phyloP scores from a whole-genome alignment of 2,113 vertebrate genomes.

The Macroglossus sobrinus region DNA sequence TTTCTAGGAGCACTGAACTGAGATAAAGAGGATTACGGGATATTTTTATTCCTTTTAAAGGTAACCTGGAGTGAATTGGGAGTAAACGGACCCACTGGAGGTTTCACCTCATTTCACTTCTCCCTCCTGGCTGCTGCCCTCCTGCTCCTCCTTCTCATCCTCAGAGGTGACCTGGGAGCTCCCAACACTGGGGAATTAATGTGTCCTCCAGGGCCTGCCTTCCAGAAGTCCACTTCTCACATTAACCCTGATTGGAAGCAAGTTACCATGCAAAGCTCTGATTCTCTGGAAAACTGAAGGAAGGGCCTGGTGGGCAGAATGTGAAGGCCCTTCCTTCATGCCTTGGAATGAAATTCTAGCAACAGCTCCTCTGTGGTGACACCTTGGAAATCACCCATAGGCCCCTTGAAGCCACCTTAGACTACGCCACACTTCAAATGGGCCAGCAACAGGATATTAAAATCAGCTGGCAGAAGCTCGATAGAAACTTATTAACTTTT shows the following conservation, averaged over 20 bases:
- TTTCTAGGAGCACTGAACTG: conserved; percentile 12
- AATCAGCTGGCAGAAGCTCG: conserved; percentile 31
- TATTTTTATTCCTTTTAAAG: conserved; percentile 45
- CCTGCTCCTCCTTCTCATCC: background rate
- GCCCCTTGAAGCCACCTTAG: background rate
- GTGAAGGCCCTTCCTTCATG: too few species aligned
- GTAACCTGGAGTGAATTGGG: background rate
- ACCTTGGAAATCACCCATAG: background rate
- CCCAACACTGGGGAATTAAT: accelerated
- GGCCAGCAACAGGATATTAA: background rate
- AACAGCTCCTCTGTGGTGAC: too few species aligned
- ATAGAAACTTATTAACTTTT: conserved; percentile 43
- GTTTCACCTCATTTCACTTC: background rate
- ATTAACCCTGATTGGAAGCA: background rate
- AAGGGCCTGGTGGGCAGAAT: background rate
- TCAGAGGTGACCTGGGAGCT: background rate
- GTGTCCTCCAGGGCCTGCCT: background rate
- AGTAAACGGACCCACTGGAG: conserved; percentile 2
- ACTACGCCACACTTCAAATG: background rate
- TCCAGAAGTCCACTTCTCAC: background rate
- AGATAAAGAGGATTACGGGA: conserved; percentile 39
- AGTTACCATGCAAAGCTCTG: background rate
- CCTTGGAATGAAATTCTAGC: background rate
- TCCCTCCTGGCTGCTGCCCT: background rate
- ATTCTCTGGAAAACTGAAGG: background rate